phyloP scores from a whole-genome alignment of 2,113 vertebrate species.

The Oxygymnocypris stewartii region DNA sequence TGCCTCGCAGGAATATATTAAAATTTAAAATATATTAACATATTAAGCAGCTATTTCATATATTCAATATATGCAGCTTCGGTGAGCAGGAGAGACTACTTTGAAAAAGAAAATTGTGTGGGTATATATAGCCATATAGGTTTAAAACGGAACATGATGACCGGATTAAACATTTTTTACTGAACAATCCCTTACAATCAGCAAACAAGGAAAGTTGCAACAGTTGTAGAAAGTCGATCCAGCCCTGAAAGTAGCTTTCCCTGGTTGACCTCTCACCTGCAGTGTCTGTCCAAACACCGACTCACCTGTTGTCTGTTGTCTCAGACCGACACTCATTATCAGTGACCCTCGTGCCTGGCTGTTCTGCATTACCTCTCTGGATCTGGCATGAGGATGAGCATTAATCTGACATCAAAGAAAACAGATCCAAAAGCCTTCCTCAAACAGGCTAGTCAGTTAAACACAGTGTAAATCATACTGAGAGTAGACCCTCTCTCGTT shows the following conservation, averaged over 20 bases:
- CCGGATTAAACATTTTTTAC: neutral
- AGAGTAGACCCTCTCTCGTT: neutral
- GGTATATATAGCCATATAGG: neutral
- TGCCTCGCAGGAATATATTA: too few relatives aligned
- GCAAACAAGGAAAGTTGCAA: slow-evolving; percentile 46
- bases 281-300: slow-evolving; percentile 54
- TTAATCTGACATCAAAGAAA: slow-evolving; percentile 41
- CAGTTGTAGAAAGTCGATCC: slow-evolving; percentile 29
- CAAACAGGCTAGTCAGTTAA: neutral
- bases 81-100: too few relatives aligned
- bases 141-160: neutral
- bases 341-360: slow-evolving; percentile 55
- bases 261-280: slow-evolving; percentile 52
- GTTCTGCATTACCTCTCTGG: slow-evolving; percentile 52
- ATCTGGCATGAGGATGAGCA: slow-evolving; percentile 47
- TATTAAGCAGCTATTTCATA: too few relatives aligned
- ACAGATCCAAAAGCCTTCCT: neutral
- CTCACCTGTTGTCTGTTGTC: slow-evolving; percentile 68
- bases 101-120: neutral
- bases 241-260: slow-evolving; percentile 45
- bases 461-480: slow-evolving; percentile 13
- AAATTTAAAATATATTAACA: too few relatives aligned
- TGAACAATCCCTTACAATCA: neutral
- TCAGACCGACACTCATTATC: slow-evolving; percentile 52
- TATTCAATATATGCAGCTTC: too few relatives aligned